Evolutionary conservation across 2,888 invertebrate species (phyloP), one percentile per base, ranked within the genome.

Genomic region (Brachypterus glaber): DNA sequence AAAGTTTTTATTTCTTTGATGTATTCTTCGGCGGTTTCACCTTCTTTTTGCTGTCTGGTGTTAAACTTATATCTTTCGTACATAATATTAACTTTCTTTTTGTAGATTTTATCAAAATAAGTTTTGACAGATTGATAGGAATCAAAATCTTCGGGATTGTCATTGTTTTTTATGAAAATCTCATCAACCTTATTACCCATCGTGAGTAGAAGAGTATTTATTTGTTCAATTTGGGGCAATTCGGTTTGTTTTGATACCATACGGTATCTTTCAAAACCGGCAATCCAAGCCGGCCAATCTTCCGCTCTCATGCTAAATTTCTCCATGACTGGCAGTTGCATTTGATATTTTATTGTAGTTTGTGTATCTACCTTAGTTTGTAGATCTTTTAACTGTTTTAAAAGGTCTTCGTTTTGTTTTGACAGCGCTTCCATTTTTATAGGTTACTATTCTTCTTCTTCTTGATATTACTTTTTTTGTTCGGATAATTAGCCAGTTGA

Each of bases 21-120:
- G n/a, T 17, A 33, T 17, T 33, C 17, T 17, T 33, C 33, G 9
- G 21, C 33, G 17, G 33, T 17, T 33, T 33, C 21, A 5, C 33
- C 33, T 4, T 33, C 33, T 3, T n/a, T 16, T 17, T 33, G 33
- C n/a, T 33, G 17, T 17, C 33, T 16, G 3, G 3, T 3, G 33
- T 33, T 33, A 18, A 33, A 33, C 9, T n/a, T 18, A 7, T 17
- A 17, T 5, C 21, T 11, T 33, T 33, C 33, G 13, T 13, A 18
- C 4, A 33, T 33, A 5, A 17, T 30, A 9, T 30, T 30, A 9
- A 4, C 11, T 33, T 33, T 33, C 15, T 17, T 33, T 3, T 9
- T 11, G 5, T 8, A 33, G 4, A 33, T 3, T 4, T 17, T 17
- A n/a, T 18, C 17, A 13, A 33, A 33, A 16, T 18, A 33, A 12